Evolutionary conservation across 2,888 invertebrate genomes (phyloP), one percentile per base, ranked within the genome.

Genomic region (Hirtodrosophila duncani): DNA sequence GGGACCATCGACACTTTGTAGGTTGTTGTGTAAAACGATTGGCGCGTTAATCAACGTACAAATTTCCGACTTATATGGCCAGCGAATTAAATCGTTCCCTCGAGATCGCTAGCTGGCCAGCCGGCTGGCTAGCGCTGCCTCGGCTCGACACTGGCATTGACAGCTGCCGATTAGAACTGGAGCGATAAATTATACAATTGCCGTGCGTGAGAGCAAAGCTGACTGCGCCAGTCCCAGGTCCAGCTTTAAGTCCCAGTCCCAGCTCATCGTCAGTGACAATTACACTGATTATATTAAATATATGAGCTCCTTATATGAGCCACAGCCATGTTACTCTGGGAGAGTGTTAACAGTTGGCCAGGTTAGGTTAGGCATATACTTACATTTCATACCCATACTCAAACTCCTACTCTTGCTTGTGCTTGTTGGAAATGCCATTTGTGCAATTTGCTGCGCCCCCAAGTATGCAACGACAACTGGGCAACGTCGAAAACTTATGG

Each of bases 21-120:
- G 59, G 63, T 48, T 57, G 71, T 68, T 75, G 77, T 75, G 75
- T 80, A 71, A 75, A 75, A 69, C 80, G 75, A 75, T 81, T 82
- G 81, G 79, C 79, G 81, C 83, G 81, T 82, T 79, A 82, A 79
- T 82, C 81, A 78, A 81, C 67, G 82, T 81, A 79, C 81, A 82
- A 82, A 81, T 82, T 82, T 81, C 66, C 66, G 68, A 82, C 80
- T 72, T 83, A 82, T 78, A 78, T 81, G 78, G 78, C 57, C 37
- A 59, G 69, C 71, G 83, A 83, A 82, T 83, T 84, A 82, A 84
- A 85, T 85, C 85, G 82, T 77, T 84, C 84, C 84, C 84, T 62
- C 60, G 84, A 83, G 85, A 84, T 82, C 72, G 61, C 43, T 65
- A 65, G 44, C 60, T 21, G 27, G 45, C 56, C 26, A 23, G 27